These are phyloP conservation scores for Heterotilapia buettikoferi DNA, from an alignment of 2,113 vertebrate genomes.

Conservation along the genomic window DNA sequence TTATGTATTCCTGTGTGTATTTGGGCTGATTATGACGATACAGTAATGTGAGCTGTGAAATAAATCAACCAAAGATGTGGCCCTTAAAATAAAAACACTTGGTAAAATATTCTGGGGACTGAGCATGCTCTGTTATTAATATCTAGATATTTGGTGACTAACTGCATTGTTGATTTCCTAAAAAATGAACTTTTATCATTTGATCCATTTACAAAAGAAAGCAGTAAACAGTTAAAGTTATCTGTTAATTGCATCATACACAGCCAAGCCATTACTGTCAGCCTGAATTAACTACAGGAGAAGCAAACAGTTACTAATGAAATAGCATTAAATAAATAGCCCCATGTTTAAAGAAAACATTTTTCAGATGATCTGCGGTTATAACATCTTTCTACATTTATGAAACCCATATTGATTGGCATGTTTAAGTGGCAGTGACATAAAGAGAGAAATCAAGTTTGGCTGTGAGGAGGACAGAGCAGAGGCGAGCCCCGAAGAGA, in stretches of 20 bases:
- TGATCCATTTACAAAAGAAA: neutral
- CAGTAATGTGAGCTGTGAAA: neutral
- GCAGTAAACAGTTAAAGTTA: neutral
- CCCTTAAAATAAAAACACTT: neutral
- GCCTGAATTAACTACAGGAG: neutral
- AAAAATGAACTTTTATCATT: neutral
- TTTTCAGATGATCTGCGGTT: neutral
- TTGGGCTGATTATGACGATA: neutral
- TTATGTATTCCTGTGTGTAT: neutral
- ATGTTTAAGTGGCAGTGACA: neutral
- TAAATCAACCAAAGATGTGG: neutral
- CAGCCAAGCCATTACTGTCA: neutral
- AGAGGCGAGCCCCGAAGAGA: conserved; percentile 18
- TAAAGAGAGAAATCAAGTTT: neutral
- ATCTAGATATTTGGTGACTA: neutral
- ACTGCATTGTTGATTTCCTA: neutral
- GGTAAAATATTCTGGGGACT: neutral
- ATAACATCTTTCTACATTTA: neutral
- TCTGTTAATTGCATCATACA: neutral
- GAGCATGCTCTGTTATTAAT: neutral
- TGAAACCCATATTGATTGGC: conserved; percentile 1
- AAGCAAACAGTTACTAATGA: neutral
- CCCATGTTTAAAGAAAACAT: neutral
- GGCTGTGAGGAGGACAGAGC: neutral
- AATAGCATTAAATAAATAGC: neutral